A percentile compares a stretch with the other conserved stretches of the same genome.
These are phyloP conservation scores for Psittacula derbiana DNA, from an alignment of 2,797 vertebrate species.

Conservation along the genomic window DNA sequence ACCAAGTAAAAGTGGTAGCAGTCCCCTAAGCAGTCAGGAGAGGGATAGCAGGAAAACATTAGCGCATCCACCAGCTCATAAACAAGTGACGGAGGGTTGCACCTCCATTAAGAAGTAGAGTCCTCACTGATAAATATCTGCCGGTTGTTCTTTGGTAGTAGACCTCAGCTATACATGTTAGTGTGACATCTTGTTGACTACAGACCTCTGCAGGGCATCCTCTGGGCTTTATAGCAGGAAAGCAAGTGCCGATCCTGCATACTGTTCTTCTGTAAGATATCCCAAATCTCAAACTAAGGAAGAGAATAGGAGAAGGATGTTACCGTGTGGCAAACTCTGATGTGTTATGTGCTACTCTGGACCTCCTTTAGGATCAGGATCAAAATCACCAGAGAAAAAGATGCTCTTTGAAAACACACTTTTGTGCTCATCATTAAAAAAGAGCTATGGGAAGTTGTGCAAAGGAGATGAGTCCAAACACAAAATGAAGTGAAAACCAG, in stretches of 20 bases:
- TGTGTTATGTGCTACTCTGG: not conserved
- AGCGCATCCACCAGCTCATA: not conserved
- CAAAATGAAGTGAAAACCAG: not conserved
- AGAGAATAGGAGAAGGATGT: not conserved
- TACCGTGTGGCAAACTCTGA: not conserved
- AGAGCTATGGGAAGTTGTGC: not conserved
- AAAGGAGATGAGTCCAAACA: not conserved
- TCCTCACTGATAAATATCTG: not conserved
- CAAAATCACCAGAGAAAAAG: not conserved
- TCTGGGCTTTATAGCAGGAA: not conserved
- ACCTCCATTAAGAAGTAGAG: not conserved
- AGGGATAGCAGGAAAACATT: not conserved
- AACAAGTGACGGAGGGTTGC: accelerated
- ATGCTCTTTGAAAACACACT: not conserved
- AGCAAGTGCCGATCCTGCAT: accelerated
- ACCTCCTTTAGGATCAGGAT: not conserved
- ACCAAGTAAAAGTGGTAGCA: not conserved
- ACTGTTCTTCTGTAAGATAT: not conserved
- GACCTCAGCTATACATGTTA: not conserved
- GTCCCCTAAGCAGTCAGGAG: not conserved
- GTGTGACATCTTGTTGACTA: not conserved
- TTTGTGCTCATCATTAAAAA: slow-evolving; percentile 8
- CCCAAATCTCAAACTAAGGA: not conserved
- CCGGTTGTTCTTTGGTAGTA: not conserved
- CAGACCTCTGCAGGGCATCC: not conserved